Percentiles rank a stretch among this genome's conserved stretches.
Conservation (phyloP, 2,113 vertebrate genomes). For the Sylvietta virens region DNA sequence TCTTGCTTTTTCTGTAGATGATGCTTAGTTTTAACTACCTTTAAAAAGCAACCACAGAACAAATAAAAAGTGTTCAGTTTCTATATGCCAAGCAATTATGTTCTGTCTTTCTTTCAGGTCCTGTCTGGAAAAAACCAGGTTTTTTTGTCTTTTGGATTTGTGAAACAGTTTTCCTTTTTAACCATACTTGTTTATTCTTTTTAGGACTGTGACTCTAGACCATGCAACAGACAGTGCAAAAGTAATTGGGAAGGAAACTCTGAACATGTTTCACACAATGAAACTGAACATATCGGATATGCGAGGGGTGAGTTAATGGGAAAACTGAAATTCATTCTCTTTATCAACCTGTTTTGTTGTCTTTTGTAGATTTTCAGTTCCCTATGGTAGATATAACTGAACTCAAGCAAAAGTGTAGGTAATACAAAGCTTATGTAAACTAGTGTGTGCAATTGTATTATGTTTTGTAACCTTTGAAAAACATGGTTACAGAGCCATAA, state of each 20-base stretch:
- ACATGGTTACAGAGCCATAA: background rate
- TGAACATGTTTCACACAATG: conserved; percentile 91
- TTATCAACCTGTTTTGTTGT: background rate
- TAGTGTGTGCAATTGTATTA: background rate
- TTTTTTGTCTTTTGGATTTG: background rate
- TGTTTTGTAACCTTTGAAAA: background rate
- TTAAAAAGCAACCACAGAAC: background rate
- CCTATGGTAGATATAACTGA: background rate
- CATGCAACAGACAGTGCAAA: conserved; percentile 88
- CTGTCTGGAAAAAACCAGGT: background rate
- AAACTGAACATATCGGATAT: conserved; percentile 89
- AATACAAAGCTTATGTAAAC: background rate
- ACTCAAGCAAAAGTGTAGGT: background rate
- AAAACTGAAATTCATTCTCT: background rate
- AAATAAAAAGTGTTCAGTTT: background rate
- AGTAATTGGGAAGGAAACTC: conserved; percentile 84
- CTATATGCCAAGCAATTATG: background rate
- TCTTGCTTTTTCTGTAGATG: background rate
- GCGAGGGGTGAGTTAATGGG: conserved; percentile 82
- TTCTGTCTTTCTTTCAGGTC: background rate
- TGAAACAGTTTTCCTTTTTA: background rate
- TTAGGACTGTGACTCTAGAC: conserved; percentile 86
- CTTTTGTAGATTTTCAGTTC: background rate
- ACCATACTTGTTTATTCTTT: conserved; percentile 1
- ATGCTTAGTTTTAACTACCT: background rate